Base-by-base conservation (phyloP, 2,113 vertebrate genomes). In the Dipodomys spectabilis region DNA sequence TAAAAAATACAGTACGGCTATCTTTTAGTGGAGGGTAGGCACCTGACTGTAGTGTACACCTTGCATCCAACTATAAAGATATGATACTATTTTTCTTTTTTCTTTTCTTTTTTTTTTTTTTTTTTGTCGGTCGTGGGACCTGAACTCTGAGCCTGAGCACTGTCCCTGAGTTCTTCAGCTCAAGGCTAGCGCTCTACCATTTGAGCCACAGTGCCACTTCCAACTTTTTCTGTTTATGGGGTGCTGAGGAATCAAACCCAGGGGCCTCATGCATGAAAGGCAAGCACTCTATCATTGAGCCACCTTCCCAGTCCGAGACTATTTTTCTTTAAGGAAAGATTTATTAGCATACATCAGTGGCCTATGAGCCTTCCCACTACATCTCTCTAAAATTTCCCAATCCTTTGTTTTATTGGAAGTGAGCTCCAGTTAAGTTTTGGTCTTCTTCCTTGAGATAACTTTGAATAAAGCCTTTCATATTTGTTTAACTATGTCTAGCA, bases 391-490 rank as follows among this genome's bases (percentile, higher is more conserved):
- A 82, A 13, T 27, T 49, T 15, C 83, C 23, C 8, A 85, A 69
- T 13, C 12, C 16, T 73, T 49, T 68, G 10, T 19, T 86, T 82
- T 49, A 75, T 39, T 30, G 57, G 60, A 69, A 25, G 53, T 64
- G 23, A 82, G 7, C 86, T 88, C 18, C 32, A 49, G 53, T 19
- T 62, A 9, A 2, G 15, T 53, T 80, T 83, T 82, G 10, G 2
- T 49, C 39, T 69, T 53, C 53, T 3, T 78, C 9, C 16, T 78
- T 74, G 2, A 6, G 57, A 15, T 39, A 73, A 4, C 22, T n/a
- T 92, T 75, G 32, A 75, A 79, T 71, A 67, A 91, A 79, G 22
- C 91, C 67, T 93, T 95, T 94, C 9, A 62, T 53, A 81, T 23
- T 60, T 85, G 9, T 64, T 88, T 72, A 94, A 72, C 18, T 69